phyloP scores from a whole-genome alignment of 2,888 invertebrate species.

The Trichacis sp. region DNA sequence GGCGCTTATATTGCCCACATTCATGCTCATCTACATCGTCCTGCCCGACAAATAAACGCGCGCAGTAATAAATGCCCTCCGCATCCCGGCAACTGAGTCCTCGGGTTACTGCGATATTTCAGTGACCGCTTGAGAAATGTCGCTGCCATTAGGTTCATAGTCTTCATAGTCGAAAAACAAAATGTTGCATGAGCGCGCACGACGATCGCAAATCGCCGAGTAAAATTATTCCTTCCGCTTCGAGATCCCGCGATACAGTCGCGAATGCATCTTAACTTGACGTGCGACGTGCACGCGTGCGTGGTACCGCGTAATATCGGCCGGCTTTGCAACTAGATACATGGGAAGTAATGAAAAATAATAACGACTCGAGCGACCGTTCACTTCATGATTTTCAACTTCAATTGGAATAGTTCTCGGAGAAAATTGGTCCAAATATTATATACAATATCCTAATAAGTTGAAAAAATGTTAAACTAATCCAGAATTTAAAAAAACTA shows the following conservation, averaged over 20 bases:
- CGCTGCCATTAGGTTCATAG: conserved; percentile 1
- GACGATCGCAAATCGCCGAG: conserved; percentile 5
- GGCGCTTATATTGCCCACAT: neutral
- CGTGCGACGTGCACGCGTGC: neutral
- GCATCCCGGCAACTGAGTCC: conserved; percentile 8
- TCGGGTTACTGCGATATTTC: conserved; percentile 19
- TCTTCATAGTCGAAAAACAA: conserved; percentile 5
- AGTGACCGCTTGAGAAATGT: conserved; percentile 22
- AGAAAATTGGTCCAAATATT: too few relatives aligned
- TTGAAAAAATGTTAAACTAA: too few relatives aligned
- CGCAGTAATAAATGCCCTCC: conserved; percentile 18
- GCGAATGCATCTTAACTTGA: neutral
- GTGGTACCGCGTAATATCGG: neutral
- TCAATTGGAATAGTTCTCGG: too few relatives aligned
- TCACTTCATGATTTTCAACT: too few relatives aligned
- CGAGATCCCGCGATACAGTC: neutral
- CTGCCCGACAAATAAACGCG: conserved; percentile 13
- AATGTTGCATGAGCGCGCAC: conserved; percentile 2
- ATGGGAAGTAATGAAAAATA: too few relatives aligned
- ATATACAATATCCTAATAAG: too few relatives aligned
- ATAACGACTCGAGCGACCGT: too few relatives aligned
- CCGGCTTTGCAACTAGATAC: too few relatives aligned
- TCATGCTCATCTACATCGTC: conserved; percentile 11
- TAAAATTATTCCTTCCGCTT: conserved; percentile 17
- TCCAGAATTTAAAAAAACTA: too few relatives aligned